A percentile compares a stretch with the other conserved stretches of the same genome.
These are phyloP conservation scores for Psephotus haematonotus DNA, from an alignment of 2,113 vertebrate genomes.

Conservation along the genomic window DNA sequence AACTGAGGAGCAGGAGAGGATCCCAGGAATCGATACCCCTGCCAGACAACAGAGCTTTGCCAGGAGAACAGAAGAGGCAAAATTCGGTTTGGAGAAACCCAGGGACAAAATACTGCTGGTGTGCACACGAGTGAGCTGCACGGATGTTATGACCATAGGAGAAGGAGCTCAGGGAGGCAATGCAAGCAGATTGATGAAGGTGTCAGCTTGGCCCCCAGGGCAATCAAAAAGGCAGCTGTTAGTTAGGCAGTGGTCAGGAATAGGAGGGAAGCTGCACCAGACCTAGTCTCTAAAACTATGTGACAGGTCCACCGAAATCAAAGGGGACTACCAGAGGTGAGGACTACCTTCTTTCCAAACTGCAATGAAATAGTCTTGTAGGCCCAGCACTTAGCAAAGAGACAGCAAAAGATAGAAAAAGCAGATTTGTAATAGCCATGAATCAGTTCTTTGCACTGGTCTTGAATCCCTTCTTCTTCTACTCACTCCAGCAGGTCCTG, in stretches of 20 bases:
- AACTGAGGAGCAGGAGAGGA: background rate
- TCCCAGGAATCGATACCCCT: background rate
- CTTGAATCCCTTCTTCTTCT: background rate
- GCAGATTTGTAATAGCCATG: background rate
- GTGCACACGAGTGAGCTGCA: background rate
- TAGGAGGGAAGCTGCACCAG: background rate
- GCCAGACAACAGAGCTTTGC: background rate
- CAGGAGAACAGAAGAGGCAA: background rate
- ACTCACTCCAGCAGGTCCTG: constrained; percentile 33
- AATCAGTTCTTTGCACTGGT: background rate
- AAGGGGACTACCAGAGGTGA: background rate
- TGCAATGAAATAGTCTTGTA: accelerated
- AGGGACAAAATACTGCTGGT: background rate
- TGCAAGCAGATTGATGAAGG: background rate
- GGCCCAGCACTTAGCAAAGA: background rate
- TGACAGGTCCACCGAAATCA: background rate
- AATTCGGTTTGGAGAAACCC: background rate
- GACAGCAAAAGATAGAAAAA: background rate
- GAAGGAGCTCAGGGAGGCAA: background rate
- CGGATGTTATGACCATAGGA: accelerated
- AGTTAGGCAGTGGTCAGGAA: background rate
- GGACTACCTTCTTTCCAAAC: background rate
- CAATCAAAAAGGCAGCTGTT: background rate
- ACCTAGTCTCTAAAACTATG: background rate
- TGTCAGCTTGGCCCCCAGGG: background rate